Evolutionary conservation across 2,113 vertebrate genomes (phyloP), one percentile per base, ranked within the genome.

Genomic region (Nansenia antarctica): DNA sequence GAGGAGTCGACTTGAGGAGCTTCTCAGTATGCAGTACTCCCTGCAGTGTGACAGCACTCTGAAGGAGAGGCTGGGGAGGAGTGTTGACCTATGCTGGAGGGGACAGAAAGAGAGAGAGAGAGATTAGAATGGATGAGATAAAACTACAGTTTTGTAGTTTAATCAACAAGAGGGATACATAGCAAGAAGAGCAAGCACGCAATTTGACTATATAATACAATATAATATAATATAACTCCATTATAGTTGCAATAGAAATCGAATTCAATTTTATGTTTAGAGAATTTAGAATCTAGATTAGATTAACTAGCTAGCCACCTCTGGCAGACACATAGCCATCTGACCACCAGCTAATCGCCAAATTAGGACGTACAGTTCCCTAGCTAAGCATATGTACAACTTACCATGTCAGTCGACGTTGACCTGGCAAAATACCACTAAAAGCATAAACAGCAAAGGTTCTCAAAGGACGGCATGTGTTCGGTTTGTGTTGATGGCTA

Each of bases 81-180:
- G 55, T 42, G 69, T 62, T 37, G 79, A 77, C 49, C 67, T 72
- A 42, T 82, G 69, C 88, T 89, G 74, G 39, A 37, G 15, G 45
- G 14, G 53, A 35, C 6, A 58, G 27, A 53, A 37, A 68, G 15
- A 30, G 31, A 55, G 9, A 62, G 1, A 6, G n/a, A 37, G 49
- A 52, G 18, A 52, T 52, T 15, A 24, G 20, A 22, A 22, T n/a
- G n/a, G n/a, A n/a, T n/a, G n/a, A 42, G 3, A 42, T 15, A 42
- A 42, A 42, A 42, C 9, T 42, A 42, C 15, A 15, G 12, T 18
- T 11, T 42, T 42, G 12, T 42, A 8, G 45, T n/a, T 20, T 49
- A 55, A 54, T 12, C 53, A 26, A 27, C 24, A 27, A 54, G 2
- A 7, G 24, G 24, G 8, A 12, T 11, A 55, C 20, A 55, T 5